Conservation (phyloP, 64 coral and sea anemone species). For the Dendronephthya gigantea region DNA sequence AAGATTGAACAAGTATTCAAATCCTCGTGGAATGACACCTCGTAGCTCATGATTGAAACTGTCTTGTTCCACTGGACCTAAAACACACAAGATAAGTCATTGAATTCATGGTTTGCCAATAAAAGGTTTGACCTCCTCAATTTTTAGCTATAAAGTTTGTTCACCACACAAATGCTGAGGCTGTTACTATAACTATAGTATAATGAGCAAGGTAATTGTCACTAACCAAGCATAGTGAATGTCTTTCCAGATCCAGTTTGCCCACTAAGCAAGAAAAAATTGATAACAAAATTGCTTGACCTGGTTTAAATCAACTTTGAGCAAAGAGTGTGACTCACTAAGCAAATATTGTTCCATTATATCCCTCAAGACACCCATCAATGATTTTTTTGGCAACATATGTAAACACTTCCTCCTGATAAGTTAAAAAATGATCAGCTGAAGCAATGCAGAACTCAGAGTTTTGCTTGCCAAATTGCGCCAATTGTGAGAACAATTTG, state of each 20-base stretch:
- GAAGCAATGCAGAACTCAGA: too few species aligned
- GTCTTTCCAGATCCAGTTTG: constrained; percentile 97
- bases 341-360: constrained; percentile 98
- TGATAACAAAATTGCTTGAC: neutral
- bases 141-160: too few species aligned
- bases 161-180: too few species aligned
- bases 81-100: neutral
- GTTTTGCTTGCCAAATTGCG: too few species aligned
- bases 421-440: neutral
- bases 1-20: constrained; percentile 96
- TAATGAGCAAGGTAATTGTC: neutral
- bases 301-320: too few species aligned
- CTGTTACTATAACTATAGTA: too few species aligned
- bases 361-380: constrained; percentile 85
- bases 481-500: too few species aligned
- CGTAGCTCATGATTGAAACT: constrained; percentile 86
- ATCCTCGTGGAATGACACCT: constrained; percentile 86
- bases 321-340: too few species aligned
- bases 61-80: constrained; percentile 32
- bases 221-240: constrained; percentile 95
- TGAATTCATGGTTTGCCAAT: too few species aligned
- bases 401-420: constrained; percentile 93
- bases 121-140: too few species aligned
- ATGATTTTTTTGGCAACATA: constrained; percentile 92
- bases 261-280: constrained; percentile 56